A percentile compares a stretch with the other conserved stretches of the same genome.
These are phyloP conservation scores for Eupithecia tripunctaria DNA, from an alignment of 2,888 invertebrate species.

Conservation along the genomic window DNA sequence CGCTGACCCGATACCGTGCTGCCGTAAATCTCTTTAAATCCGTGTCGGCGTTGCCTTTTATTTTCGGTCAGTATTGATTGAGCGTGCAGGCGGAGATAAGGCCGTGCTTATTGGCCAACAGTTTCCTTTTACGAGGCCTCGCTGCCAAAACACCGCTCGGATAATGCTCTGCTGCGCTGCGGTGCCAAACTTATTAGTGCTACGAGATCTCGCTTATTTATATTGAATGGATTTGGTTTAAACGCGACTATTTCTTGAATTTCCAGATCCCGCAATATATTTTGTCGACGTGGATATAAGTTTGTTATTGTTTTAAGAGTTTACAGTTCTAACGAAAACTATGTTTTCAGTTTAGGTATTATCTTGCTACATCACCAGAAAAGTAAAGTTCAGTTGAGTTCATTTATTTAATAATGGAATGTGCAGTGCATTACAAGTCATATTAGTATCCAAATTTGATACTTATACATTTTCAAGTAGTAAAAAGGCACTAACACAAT, in stretches of 20 bases:
- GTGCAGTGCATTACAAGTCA: too few relatives aligned
- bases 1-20: not conserved
- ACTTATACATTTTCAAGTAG: too few relatives aligned
- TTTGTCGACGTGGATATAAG: too few relatives aligned
- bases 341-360: too few relatives aligned
- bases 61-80: conserved; percentile 39
- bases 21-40: conserved; percentile 35
- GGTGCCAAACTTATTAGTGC: not conserved
- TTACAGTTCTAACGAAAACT: too few relatives aligned
- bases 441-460: too few relatives aligned
- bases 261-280: not conserved
- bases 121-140: conserved; percentile 16
- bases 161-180: not conserved
- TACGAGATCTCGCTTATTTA: not conserved
- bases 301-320: too few relatives aligned
- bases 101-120: conserved; percentile 19
- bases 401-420: too few relatives aligned
- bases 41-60: conserved; percentile 31
- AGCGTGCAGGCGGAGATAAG: conserved; percentile 27
- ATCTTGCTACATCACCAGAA: too few relatives aligned
- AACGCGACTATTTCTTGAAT: not conserved
- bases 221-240: not conserved
- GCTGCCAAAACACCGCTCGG: not conserved
- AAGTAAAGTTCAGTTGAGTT: too few relatives aligned
- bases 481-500: too few relatives aligned